Conservation (phyloP, 1,140 invertebrate species). For the Adoxophyes honmai region DNA sequence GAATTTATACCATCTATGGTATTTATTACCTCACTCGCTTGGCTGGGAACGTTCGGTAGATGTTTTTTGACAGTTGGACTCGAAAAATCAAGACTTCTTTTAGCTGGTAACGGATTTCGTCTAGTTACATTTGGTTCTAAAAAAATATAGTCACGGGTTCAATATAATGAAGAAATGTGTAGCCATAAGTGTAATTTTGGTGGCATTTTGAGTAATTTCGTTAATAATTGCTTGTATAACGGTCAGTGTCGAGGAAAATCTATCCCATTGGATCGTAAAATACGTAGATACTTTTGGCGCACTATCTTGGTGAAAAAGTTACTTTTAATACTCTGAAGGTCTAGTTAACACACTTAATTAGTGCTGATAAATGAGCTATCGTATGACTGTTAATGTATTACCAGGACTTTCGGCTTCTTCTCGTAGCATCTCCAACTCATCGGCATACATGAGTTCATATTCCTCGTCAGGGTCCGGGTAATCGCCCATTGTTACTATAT, state of each 20-base stretch:
- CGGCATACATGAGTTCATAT: slow-evolving; percentile 84
- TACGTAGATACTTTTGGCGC: too few relatives aligned
- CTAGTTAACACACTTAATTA: too few relatives aligned
- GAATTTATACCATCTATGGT: slow-evolving; percentile 4
- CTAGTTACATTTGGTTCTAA: slow-evolving; percentile 41
- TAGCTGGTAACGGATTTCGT: slow-evolving; percentile 48
- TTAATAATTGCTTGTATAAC: too few relatives aligned
- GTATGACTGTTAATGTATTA: too few relatives aligned
- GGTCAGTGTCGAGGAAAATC: too few relatives aligned
- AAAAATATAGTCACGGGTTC: slow-evolving; percentile 18
- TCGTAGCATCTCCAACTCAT: slow-evolving; percentile 83
- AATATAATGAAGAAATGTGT: background rate
- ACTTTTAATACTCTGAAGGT: too few relatives aligned
- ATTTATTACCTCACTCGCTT: slow-evolving; percentile 17
- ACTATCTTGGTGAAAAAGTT: too few relatives aligned
- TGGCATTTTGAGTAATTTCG: too few relatives aligned
- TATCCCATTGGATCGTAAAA: too few relatives aligned
- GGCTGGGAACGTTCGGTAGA: slow-evolving; percentile 14
- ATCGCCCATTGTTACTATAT: slow-evolving; percentile 75
- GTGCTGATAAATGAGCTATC: too few relatives aligned
- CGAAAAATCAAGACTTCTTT: slow-evolving; percentile 70
- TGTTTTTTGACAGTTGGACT: slow-evolving; percentile 43
- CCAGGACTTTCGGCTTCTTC: slow-evolving; percentile 77
- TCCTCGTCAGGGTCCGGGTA: slow-evolving; percentile 87
- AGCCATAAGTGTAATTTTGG: too few relatives aligned